These are phyloP conservation scores for Tyto alba DNA, from an alignment of 2,113 vertebrate species.

Conservation along the genomic window DNA sequence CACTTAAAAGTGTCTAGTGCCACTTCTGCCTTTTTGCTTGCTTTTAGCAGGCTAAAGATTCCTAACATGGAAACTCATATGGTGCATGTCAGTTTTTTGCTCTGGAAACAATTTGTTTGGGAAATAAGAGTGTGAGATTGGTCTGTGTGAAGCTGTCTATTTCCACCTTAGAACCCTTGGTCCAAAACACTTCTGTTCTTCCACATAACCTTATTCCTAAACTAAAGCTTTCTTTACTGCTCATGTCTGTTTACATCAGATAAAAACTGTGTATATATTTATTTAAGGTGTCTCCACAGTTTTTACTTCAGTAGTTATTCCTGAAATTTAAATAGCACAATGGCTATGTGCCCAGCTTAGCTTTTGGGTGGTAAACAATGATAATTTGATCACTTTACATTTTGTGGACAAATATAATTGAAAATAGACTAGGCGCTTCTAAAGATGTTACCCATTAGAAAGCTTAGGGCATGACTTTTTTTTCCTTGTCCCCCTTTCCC, in stretches of 20 bases:
- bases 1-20: too few relatives aligned
- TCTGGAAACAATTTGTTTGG: neutral
- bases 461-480: neutral
- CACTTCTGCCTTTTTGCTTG: neutral
- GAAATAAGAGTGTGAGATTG: neutral
- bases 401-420: neutral
- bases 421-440: neutral
- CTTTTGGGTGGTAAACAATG: neutral
- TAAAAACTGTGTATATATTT: neutral
- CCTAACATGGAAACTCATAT: accelerated
- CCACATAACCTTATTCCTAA: neutral
- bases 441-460: accelerated
- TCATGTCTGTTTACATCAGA: accelerated
- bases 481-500: neutral
- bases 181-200: neutral
- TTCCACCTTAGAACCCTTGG: neutral
- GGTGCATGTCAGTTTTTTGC: accelerated
- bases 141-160: neutral
- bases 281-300: neutral
- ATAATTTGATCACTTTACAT: neutral
- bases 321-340: neutral
- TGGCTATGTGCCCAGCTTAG: neutral
- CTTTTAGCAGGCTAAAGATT: neutral
- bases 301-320: neutral
- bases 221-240: neutral